These are phyloP conservation scores for Otus sunia DNA, from an alignment of 2,113 vertebrate genomes.

Conservation along the genomic window DNA sequence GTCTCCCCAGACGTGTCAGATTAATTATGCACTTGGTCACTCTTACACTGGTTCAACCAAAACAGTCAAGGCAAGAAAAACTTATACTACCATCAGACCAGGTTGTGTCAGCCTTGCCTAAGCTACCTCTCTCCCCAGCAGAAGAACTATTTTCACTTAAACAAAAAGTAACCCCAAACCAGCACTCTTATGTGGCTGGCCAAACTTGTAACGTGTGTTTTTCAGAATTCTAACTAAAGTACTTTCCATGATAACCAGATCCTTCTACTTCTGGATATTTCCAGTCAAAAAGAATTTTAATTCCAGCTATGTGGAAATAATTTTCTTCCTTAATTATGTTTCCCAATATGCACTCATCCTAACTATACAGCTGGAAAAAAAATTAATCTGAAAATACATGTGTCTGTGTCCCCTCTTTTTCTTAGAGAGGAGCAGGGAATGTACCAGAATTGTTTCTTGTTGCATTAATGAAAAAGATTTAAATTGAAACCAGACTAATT, in stretches of 20 bases:
- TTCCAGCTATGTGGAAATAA: not conserved
- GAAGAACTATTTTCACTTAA: not conserved
- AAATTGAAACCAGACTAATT: not conserved
- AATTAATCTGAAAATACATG: not conserved
- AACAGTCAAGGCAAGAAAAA: not conserved
- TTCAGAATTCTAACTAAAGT: not conserved
- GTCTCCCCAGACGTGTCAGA: not conserved
- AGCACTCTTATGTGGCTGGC: not conserved
- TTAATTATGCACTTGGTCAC: not conserved
- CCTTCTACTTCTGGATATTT: not conserved
- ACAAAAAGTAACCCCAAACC: not conserved
- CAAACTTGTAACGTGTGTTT: not conserved
- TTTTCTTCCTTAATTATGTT: not conserved
- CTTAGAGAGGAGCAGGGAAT: not conserved
- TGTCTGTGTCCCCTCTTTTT: fast-evolving
- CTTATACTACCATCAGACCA: not conserved
- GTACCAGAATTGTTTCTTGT: not conserved
- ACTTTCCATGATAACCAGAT: not conserved
- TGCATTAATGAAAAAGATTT: not conserved
- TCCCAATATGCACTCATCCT: not conserved
- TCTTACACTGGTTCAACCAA: not conserved
- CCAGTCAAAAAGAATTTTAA: not conserved
- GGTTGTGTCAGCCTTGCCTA: not conserved
- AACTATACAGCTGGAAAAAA: not conserved
- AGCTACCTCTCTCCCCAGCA: not conserved